A percentile compares a stretch with the other conserved stretches of the same genome.
Conservation (phyloP, 2,797 vertebrate species). For the Allobates femoralis region DNA sequence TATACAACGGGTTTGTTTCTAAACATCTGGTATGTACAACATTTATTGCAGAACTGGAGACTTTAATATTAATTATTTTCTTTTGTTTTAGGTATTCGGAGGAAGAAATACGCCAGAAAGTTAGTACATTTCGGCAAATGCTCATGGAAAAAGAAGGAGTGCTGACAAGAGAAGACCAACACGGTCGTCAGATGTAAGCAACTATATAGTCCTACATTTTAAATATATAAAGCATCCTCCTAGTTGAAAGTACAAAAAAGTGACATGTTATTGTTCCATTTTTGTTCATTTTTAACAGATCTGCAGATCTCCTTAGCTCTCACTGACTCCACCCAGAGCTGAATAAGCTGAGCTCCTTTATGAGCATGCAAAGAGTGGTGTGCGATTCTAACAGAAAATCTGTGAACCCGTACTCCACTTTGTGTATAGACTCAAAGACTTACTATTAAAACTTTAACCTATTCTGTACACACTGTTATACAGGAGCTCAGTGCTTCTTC, state of each 20-base stretch:
- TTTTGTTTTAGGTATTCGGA: conserved; percentile 85
- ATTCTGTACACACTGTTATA: no score
- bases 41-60: background rate
- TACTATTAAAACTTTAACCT: no score
- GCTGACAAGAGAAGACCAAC: conserved; percentile 90
- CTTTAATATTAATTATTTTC: background rate
- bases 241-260: background rate
- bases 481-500: no score
- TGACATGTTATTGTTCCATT: no score
- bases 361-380: no score
- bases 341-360: no score
- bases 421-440: no score
- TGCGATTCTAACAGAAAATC: no score
- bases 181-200: conserved; percentile 88
- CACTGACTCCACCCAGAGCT: no score
- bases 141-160: conserved; percentile 99
- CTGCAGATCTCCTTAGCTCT: no score
- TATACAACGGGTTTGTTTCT: background rate
- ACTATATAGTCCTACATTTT: background rate
- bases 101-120: conserved; percentile 95
- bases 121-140: conserved; percentile 97
- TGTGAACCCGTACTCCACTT: no score
- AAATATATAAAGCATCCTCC: background rate
- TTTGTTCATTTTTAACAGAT: no score
- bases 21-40: background rate